phyloP scores from a whole-genome alignment of 2,113 vertebrate species.

The Symphodus melops region DNA sequence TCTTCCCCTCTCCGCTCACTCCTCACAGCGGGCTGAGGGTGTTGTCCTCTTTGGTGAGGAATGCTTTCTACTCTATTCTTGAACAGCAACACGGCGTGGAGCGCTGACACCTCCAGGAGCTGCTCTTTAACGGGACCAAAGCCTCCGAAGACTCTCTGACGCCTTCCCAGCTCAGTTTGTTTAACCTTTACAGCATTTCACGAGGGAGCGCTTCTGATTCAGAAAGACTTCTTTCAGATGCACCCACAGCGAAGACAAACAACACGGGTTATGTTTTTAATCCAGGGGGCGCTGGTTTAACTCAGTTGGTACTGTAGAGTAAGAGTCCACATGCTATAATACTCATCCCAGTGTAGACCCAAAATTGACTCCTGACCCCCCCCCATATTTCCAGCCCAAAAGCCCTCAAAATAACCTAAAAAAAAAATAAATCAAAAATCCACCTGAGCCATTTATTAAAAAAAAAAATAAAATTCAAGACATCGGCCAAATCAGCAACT shows the following conservation, averaged over 20 bases:
- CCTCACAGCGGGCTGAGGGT: slow-evolving; percentile 42
- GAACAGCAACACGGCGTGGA: slow-evolving; percentile 2
- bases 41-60: slow-evolving; percentile 50
- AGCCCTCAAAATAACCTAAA: no score
- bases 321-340: no score
- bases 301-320: no score
- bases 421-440: no score
- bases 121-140: background rate
- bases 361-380: no score
- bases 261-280: background rate
- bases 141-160: background rate
- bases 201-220: background rate
- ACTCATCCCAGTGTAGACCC: no score
- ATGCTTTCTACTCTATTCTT: slow-evolving; percentile 45
- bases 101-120: slow-evolving; percentile 32
- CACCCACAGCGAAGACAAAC: background rate
- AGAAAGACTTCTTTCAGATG: background rate
- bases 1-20: slow-evolving; percentile 45
- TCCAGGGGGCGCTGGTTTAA: no score
- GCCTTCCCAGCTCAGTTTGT: slow-evolving; percentile 7
- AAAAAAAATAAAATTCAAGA: no score
- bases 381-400: no score
- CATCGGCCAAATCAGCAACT: no score
- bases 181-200: slow-evolving; percentile 18
- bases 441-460: no score